Evolutionary conservation across 2,797 vertebrate genomes (phyloP), one percentile per base, ranked within the genome.

Genomic region (Eulemur albifrons): DNA sequence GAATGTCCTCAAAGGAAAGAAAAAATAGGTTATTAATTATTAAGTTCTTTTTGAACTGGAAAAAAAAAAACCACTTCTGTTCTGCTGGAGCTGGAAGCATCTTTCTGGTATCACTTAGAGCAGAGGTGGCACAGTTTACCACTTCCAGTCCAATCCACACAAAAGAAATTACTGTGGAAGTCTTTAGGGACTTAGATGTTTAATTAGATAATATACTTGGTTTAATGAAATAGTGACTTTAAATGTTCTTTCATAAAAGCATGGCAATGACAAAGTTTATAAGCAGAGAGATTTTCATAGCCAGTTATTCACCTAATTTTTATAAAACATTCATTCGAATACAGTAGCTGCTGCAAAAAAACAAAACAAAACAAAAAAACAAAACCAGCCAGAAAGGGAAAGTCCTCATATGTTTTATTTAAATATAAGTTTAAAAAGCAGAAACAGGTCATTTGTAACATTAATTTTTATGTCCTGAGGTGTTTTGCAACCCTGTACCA

Each of bases 11-110:
- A 77, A 96, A 96, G 52, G 40, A 82, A 93, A 97, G 92, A 59
- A 88, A 48, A 88, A 96, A 90, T 40, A 92, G 88, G 75, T 2
- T 61, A 75, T 94, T 96, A 97, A 94, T 2, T 65, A 77, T 94
- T 96, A 97, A 94, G 35, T 88, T 97, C 73, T 97, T 61, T 87
- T 48, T 97, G 88, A 97, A 96, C n/a, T 72, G 81, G 70, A 93
- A 77, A 50, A 61, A 38, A 30, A 40, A 27, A 52, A 92, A 50
- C 2, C 30, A 85, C 40, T 5, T 38, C 32, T 7, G 17, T 35
- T 90, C 40, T 92, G 40, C 35, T 65, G 69, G 40, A 93, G 20
- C 79, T 90, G 72, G 82, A 93, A 96, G 76, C 2, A 12, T 40
- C 77, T 96, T 85, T n/a, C 85, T 85, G 54, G 20, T 35, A 67